phyloP scores from a whole-genome alignment of 2,797 vertebrate genomes.

The Rhodeus uyekii region DNA sequence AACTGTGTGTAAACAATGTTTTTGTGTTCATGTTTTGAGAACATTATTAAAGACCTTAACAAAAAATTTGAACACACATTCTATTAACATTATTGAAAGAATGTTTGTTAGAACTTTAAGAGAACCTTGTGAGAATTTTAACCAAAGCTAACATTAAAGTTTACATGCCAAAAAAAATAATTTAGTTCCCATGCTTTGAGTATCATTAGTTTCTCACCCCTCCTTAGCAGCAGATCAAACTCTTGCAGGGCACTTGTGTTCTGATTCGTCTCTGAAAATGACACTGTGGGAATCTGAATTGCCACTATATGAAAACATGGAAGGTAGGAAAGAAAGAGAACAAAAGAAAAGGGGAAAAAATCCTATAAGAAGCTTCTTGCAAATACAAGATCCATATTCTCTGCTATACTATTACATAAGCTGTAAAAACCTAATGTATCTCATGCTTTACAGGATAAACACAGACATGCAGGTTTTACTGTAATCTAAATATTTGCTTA shows the following conservation, averaged over 20 bases:
- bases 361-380: not conserved
- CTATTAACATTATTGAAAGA: not conserved
- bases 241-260: slow-evolving; percentile 84
- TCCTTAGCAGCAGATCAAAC: slow-evolving; percentile 79
- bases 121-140: too few relatives aligned
- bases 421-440: not conserved
- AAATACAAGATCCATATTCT: not conserved
- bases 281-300: slow-evolving; percentile 89
- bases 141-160: too few relatives aligned
- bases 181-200: not conserved
- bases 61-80: not conserved
- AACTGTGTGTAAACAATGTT: too few relatives aligned
- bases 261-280: slow-evolving; percentile 70
- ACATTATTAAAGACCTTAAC: not conserved
- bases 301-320: slow-evolving; percentile 78
- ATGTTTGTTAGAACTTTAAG: not conserved
- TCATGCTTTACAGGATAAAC: not conserved
- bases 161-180: not conserved
- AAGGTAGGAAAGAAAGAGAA: too few relatives aligned
- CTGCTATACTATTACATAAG: not conserved
- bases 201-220: slow-evolving; percentile 74
- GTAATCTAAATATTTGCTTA: not conserved
- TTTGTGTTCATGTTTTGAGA: not conserved
- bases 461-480: not conserved
- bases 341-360: too few relatives aligned